Evolutionary conservation across 1,140 invertebrate species (phyloP), one percentile per base, ranked within the genome.

Genomic region (Trichonephila clavata): DNA sequence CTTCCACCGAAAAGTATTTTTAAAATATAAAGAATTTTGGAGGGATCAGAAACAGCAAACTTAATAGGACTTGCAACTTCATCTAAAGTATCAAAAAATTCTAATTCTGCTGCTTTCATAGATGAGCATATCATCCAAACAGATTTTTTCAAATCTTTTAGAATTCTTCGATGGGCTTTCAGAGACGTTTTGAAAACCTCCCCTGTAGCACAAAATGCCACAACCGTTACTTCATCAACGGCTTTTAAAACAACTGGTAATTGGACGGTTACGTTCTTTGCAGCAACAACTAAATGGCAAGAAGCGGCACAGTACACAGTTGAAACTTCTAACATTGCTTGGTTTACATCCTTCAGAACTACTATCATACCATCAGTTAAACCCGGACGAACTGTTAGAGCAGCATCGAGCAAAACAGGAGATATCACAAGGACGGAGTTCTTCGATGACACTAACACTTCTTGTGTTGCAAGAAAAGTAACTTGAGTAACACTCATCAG

Each of bases 61-160:
- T 57, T 59, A 57, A 50, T 50, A 50, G 50, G 50, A 50, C 50
- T 50, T 50, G 65, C 86, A 39, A 81, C 24, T 81, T 90, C 71
- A 61, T 90, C 60, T n/a, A 86, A 71, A n/a, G n/a, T 88, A 16
- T 50, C n/a, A 5, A 59, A 7, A 50, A 93, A 21, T 93, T 93
- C 92, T 18, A 61, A 20, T 24, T 93, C 65, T 2, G 86, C 84
- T 20, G 21, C 18, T 60, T 65, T 61, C 20, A 81, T 8, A 7
- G 68, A 68, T 39, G 84, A 50, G 24, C 27, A 21, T 0, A 88
- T 32, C 39, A 61, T 10, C 27, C 71, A 7, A 43, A 43, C 20
- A 4, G 65, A 86, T 18, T 21, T 87, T 27, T 61, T 63, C 8
- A 93, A 20, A 27, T 93, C 92, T 20, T 81, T 93, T 10, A n/a